Base-by-base conservation (phyloP, 2,888 invertebrate genomes). In the Drosophila mercatorum region DNA sequence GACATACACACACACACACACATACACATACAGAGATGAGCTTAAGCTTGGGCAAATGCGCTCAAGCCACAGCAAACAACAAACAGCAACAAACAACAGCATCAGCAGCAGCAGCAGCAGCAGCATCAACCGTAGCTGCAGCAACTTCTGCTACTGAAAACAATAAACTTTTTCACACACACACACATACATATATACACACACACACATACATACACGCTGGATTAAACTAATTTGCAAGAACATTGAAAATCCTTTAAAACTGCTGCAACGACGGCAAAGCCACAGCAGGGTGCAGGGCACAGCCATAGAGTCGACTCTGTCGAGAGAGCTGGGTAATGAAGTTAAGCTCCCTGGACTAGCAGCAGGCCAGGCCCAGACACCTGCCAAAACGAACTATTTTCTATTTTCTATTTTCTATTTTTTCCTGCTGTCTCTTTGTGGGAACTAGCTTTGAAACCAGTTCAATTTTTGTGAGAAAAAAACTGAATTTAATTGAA, bases 151-250 rank as follows among this genome's bases (percentile, higher is more conserved):
- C 38, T 31, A 26, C 17, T 60, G 55, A 76, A 77, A 81, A 74
- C 80, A 83, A 87, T 84, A 76, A 87, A 87, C 85, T 87, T 87
- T 81, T 79, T 67, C 49, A 34, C 40, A 56, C 67, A 56, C 65
- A 56, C 58, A 49, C 56, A 49, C 40, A 55, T 47, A 31, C 17
- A 56, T 56, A 55, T 5, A 12, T 3, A 22, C 22, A 22, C 28
- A 28, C 28, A 28, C 55, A 51, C 49, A 49, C 51, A 46, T 52
- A 58, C 52, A 75, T 57, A 57, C 73, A 65, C 75, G 55, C 56
- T 59, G 83, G 77, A 80, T 80, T 88, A 77, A 89, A 88, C 86
- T 89, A 83, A 81, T 88, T 89, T 83, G 78, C 71, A 78, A 83
- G 81, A 80, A 81, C 80, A 83, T 82, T 78, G 84, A 81, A 88